phyloP scores from a whole-genome alignment of 1,140 invertebrate genomes.

The Drosophila kanapiae region DNA sequence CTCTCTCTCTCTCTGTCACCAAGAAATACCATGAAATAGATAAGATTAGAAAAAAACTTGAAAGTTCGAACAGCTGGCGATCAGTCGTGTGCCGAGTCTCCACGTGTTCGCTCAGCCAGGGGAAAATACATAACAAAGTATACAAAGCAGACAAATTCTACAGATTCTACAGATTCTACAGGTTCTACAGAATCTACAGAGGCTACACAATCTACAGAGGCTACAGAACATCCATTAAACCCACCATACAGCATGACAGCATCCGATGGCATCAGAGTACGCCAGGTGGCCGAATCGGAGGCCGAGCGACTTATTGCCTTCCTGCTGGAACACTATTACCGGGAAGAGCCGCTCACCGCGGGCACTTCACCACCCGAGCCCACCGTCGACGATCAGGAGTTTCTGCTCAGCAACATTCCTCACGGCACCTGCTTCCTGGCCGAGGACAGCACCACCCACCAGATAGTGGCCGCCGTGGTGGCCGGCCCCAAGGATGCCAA shows the following conservation, averaged over 20 bases:
- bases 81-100: conserved; percentile 16
- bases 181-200: background rate
- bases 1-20: background rate
- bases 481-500: conserved; percentile 53
- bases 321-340: conserved; percentile 61
- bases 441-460: background rate
- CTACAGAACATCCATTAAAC: background rate
- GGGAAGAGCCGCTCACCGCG: conserved; percentile 61
- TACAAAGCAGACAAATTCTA: background rate
- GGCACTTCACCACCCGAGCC: conserved; percentile 56
- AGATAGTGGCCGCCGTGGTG: conserved; percentile 58
- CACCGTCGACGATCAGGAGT: conserved; percentile 40
- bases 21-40: too few species aligned
- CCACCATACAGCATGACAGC: background rate
- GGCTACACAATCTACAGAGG: background rate
- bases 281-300: conserved; percentile 23
- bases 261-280: conserved; percentile 23
- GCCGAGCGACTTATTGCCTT: conserved; percentile 43
- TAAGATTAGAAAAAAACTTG: background rate
- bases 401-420: conserved; percentile 57
- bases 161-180: background rate
- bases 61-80: conserved; percentile 12
- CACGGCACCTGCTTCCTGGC: conserved; percentile 56
- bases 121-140: background rate
- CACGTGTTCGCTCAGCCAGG: conserved; percentile 14